phyloP scores from a whole-genome alignment of 2,113 vertebrate genomes.

The Gnathonemus echidnorhynchus region DNA sequence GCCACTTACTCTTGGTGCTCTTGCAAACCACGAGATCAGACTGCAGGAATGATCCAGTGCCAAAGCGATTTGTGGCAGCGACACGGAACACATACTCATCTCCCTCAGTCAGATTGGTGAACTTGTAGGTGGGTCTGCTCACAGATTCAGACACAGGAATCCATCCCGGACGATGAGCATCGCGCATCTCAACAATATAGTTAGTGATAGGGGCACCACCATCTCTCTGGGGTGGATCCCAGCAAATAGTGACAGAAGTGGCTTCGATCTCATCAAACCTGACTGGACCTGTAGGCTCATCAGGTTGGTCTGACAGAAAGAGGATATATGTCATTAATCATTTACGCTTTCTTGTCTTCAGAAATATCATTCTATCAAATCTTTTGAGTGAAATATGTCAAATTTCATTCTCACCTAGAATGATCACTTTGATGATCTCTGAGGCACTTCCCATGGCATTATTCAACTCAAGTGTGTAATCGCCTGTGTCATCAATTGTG shows the following conservation, averaged over 20 bases:
- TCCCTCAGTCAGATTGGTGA: constrained; percentile 81
- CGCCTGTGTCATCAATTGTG: constrained; percentile 84
- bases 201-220: constrained; percentile 86
- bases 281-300: constrained; percentile 79
- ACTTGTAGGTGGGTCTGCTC: constrained; percentile 82
- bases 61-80: constrained; percentile 87
- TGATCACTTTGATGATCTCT: constrained; percentile 82
- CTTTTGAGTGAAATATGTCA: background rate
- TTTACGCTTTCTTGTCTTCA: background rate
- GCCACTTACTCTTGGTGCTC: constrained; percentile 82
- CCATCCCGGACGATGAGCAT: constrained; percentile 96
- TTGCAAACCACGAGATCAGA: constrained; percentile 85
- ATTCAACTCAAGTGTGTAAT: constrained; percentile 86
- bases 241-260: constrained; percentile 79
- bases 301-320: constrained; percentile 76
- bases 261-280: constrained; percentile 84
- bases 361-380: background rate
- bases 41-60: constrained; percentile 89
- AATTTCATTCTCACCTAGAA: constrained; percentile 77
- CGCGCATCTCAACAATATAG: constrained; percentile 88
- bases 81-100: constrained; percentile 94
- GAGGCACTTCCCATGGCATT: constrained; percentile 73
- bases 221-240: constrained; percentile 82
- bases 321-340: constrained; percentile 22
- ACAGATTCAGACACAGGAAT: constrained; percentile 87